phyloP scores from a whole-genome alignment of 2,888 invertebrate species.

The Keiferia lycopersicella region DNA sequence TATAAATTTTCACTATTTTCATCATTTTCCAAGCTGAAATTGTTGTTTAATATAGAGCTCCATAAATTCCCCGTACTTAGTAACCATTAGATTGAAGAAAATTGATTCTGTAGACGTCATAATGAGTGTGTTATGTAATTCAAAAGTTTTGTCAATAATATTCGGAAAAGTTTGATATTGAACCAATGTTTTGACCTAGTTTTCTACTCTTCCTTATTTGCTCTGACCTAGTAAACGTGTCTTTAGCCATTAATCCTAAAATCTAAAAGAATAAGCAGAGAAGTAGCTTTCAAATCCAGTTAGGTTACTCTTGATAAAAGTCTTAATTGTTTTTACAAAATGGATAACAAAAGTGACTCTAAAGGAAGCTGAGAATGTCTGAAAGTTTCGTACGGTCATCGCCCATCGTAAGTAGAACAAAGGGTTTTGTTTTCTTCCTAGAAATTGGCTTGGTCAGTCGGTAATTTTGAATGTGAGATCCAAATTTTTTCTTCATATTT shows the following conservation, averaged over 20 bases:
- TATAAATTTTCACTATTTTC: constrained; percentile 29
- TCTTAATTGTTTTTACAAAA: background rate
- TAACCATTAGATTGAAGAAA: background rate
- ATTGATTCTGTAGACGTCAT: background rate
- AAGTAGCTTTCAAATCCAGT: background rate
- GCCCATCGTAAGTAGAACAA: constrained; percentile 37
- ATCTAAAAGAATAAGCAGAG: background rate
- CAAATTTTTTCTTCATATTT: no score
- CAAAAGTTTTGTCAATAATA: constrained; percentile 57
- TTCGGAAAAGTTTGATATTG: constrained; percentile 36
- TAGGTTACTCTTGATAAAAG: background rate
- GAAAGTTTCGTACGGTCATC: constrained; percentile 38
- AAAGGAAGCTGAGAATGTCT: constrained; percentile 55
- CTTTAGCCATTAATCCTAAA: background rate
- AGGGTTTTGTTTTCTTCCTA: constrained; percentile 15
- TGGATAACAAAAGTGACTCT: constrained; percentile 20
- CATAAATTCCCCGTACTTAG: background rate
- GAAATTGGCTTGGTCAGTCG: no score
- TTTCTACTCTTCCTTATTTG: constrained; percentile 44
- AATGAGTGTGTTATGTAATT: constrained; percentile 15
- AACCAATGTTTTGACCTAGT: constrained; percentile 55
- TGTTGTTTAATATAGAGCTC: background rate
- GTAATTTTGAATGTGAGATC: no score
- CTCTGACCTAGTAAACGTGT: constrained; percentile 37
- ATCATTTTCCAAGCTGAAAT: constrained; percentile 30